Evolutionary conservation across 1,140 invertebrate species (phyloP), one percentile per base, ranked within the genome.

Genomic region (Dreissena polymorpha): DNA sequence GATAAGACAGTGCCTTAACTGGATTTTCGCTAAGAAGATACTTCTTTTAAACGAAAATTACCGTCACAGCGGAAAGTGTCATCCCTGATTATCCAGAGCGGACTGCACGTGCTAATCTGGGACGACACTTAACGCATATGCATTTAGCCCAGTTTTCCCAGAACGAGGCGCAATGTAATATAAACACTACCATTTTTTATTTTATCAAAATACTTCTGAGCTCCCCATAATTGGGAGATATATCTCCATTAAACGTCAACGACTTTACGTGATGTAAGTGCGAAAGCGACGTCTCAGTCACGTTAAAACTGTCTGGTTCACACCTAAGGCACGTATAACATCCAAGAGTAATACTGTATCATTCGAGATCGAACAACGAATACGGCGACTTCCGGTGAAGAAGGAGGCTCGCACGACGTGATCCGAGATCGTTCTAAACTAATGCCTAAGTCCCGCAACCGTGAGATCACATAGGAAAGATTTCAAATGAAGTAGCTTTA

Each of bases 261-360:
- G 16, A 23, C 51, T 25, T 29, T 6, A 64, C 49, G 27, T 50
- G 21, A 51, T 83, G 67, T 49, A 77, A 25, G 51, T 83, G 81
- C 0, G 81, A 70, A 13, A 83, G 21, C 23, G 81, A 70, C 1
- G 81, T 83, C 55, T 83, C 81, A 2, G 53, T 71, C 13, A 77
- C 64, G 18, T 2, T 16, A 71, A 23, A 18, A 29, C 14, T 10
- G 23, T n/a, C n/a, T 16, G 13, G 7, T 49, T n/a, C 23, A 73
- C 49, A 23, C 71, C 71, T 12, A 82, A 68, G 16, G 25, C 25
- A 0, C 25, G 21, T 16, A 69, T 25, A 10, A 83, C n/a, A 14
- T 23, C 23, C 8, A 71, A 64, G 12, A 76, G 7, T 39, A 53
- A 10, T 14, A 21, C 18, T n/a, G 18, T 69, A 13, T 27, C 39